Percentiles rank a stretch among this genome's conserved stretches.
Conservation (phyloP, 2,888 invertebrate genomes). For the Petrolisthes cinctipes region DNA sequence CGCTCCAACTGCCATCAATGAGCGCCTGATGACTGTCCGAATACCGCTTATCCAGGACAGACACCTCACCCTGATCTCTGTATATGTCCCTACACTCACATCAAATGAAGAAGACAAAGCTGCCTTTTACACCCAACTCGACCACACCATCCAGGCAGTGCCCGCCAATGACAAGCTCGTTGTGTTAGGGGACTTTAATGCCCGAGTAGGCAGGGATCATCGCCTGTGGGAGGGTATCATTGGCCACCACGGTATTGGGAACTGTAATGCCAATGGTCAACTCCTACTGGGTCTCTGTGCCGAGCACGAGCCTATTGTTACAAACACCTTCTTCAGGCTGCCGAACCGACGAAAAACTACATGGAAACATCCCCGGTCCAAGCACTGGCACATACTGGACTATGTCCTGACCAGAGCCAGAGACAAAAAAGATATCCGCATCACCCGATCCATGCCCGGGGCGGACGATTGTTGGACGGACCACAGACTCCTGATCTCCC, state of each 20-base stretch:
- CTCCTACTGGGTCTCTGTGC: slow-evolving; percentile 18
- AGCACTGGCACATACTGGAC: neutral
- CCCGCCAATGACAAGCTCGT: neutral
- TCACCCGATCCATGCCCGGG: no score
- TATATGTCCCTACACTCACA: no score
- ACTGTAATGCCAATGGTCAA: slow-evolving; percentile 10
- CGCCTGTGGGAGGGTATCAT: neutral
- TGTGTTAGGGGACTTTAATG: neutral
- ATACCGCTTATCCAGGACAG: neutral
- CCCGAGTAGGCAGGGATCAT: neutral
- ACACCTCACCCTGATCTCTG: slow-evolving; percentile 5
- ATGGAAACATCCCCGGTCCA: slow-evolving; percentile 1
- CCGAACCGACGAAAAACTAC: neutral
- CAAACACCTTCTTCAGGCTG: neutral
- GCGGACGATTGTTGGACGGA: no score
- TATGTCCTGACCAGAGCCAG: no score
- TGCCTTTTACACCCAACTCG: no score
- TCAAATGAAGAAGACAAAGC: neutral
- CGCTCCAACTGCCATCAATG: neutral
- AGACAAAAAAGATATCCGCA: no score
- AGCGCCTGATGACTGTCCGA: slow-evolving; percentile 4
- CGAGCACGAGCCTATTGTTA: neutral
- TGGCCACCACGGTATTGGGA: slow-evolving; percentile 16
- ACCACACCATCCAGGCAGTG: no score
- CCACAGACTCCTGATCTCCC: no score